phyloP scores from a whole-genome alignment of 2,113 vertebrate genomes.

The Pomatorhinus ruficollis region DNA sequence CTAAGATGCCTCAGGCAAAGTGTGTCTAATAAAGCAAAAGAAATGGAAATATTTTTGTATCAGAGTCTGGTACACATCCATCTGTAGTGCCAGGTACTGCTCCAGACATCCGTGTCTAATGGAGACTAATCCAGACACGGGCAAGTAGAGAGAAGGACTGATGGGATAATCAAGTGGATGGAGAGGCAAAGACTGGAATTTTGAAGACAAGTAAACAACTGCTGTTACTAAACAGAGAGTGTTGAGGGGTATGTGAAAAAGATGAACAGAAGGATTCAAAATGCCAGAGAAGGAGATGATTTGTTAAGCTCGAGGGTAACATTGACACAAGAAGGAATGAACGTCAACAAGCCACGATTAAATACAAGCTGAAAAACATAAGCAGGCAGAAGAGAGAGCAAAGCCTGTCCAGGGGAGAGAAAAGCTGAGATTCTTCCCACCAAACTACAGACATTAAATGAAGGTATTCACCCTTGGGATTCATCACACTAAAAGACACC shows the following conservation, averaged over 20 bases:
- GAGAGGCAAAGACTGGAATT: not conserved
- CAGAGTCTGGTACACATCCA: not conserved
- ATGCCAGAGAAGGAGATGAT: not conserved
- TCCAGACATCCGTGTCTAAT: not conserved
- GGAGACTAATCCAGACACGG: not conserved
- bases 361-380: not conserved
- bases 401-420: not conserved
- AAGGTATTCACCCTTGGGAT: not conserved
- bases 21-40: conserved; percentile 7
- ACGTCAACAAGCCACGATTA: not conserved
- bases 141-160: not conserved
- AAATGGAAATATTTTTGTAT: conserved; percentile 5
- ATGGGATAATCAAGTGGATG: not conserved
- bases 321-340: not conserved
- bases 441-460: not conserved
- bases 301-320: conserved; percentile 1
- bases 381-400: not conserved
- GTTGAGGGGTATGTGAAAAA: not conserved
- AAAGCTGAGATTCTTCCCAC: not conserved
- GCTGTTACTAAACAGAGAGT: not conserved
- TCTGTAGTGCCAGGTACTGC: not conserved
- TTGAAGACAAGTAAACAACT: conserved; percentile 1
- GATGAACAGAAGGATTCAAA: conserved; percentile 26
- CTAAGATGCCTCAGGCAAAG: fast-evolving
- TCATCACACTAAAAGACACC: not conserved